A percentile compares a stretch with the other conserved stretches of the same genome.
phyloP scores from a whole-genome alignment of 1,140 invertebrate genomes.

The Drosophila sechellia region DNA sequence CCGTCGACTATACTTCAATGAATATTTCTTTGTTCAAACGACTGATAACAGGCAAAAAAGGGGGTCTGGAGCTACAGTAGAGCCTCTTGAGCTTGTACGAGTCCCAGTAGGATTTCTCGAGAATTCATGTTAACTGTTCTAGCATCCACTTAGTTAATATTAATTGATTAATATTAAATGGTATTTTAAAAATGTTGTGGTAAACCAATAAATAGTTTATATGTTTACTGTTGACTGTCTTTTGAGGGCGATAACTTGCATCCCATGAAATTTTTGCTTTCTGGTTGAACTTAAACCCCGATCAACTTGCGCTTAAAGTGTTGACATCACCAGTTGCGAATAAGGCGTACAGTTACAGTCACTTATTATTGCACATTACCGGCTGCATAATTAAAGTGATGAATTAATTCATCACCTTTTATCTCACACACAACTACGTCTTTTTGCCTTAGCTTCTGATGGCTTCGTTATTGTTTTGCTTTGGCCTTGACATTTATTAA shows the following conservation, averaged over 20 bases:
- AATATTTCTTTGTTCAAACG: slow-evolving; percentile 12
- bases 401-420: slow-evolving; percentile 39
- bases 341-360: not conserved
- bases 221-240: too few relatives aligned
- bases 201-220: not conserved
- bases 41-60: slow-evolving; percentile 16
- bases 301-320: not conserved
- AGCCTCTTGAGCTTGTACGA: not conserved
- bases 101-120: too few relatives aligned
- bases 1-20: not conserved
- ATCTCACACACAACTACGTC: slow-evolving; percentile 15
- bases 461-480: not conserved
- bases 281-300: not conserved
- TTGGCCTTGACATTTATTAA: slow-evolving; percentile 19
- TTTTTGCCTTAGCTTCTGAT: not conserved
- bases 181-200: too few relatives aligned
- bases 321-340: slow-evolving; percentile 18
- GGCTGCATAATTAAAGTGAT: not conserved
- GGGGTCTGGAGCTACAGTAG: slow-evolving; percentile 6
- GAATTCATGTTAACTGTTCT: too few relatives aligned
- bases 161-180: too few relatives aligned
- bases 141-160: too few relatives aligned
- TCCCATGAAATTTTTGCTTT: not conserved
- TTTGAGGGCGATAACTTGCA: too few relatives aligned
- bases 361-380: slow-evolving; percentile 8